Base-by-base conservation (phyloP, 2,888 invertebrate genomes). In the Auanema sp. region DNA sequence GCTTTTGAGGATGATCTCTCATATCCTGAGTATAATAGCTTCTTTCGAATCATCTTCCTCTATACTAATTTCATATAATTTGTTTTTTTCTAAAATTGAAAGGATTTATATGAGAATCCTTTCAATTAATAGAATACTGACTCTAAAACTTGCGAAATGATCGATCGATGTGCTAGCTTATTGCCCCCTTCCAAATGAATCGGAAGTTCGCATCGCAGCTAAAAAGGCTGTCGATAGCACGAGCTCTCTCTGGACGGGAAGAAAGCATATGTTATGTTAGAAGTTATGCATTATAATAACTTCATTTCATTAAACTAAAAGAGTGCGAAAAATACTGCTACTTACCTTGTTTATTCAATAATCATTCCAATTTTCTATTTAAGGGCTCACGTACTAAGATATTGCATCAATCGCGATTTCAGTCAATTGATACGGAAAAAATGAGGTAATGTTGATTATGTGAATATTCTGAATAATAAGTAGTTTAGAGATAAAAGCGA, bases 341-440 rank as follows among this genome's bases (percentile, higher is more conserved):
- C 33, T 5, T 33, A 33, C 8, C 33, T 33, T 33, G 33, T 33
- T 33, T 33, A 33, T 33, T 16, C 16, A 21, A 47, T 47, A 1
- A 43, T 14, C 14, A 43, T 43, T 14, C n/a, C 8, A 33, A 33
- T 33, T 33, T 3, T 33, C 8, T 8, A 33, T 62, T 62, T 14
- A 49, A 63, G 63, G 58, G 58, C 21, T 58, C 58, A 41, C 42
- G 63, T 16, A 63, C 63, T 12, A 42, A 44, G 41, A 63, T 63
- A 40, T 54, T 63, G 16, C 63, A 63, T 21, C 63, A 63, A 33
- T 63, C 63, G 18, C 51, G 63, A 2, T 63, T 63, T 24, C 63
- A 63, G 16, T 58, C 58, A 4, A 41, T 58, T 16, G 58, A 63
- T 14, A 25, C 18, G 5, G 21, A 25, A 47, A 47, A 47, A 18